Base-by-base conservation (phyloP, 2,888 invertebrate genomes). In the Pyrochroa serraticornis region DNA sequence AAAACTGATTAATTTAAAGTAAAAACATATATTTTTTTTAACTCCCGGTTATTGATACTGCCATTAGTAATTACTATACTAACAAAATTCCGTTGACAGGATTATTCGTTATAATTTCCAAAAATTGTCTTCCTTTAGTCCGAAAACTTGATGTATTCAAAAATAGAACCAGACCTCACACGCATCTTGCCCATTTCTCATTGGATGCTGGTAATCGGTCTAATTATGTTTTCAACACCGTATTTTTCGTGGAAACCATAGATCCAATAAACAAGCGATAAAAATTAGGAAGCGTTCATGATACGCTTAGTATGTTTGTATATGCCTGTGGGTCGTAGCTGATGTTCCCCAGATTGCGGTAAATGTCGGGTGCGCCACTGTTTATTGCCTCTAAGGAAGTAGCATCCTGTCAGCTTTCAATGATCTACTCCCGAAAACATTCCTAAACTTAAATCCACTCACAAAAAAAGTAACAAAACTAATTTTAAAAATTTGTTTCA, bases 191-290 rank as follows among this genome's bases (percentile, higher is more conserved):
- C 22, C 22, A 22, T 22, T 22, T 22, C 22, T 22, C 22, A 22
- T 22, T 22, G 22, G 22, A 22, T 22, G 22, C 22, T 22, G 22
- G 22, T 22, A 22, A 22, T 22, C 22, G 22, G 43, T 46, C 41
- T 57, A 60, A 60, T 60, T 47, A 60, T 53, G 51, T 60, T 60
- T 60, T 60, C 60, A 55, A 43, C 55, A 53, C 42, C 41, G 48
- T 36, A 53, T 57, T 53, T 60, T 60, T 60, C 47, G 47, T 49
- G 51, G 63, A 54, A 56, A 49, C 47, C 31, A 46, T 60, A 64
- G 64, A 68, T 62, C 60, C 46, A 65, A 64, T 68, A 66, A 64
- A 65, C 63, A 64, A 64, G 58, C 62, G 58, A 67, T 67, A 67
- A 67, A 67, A 66, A 63, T 62, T 64, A 60, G 45, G 52, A 54